These are phyloP conservation scores for Pelmatolapia mariae DNA, from an alignment of 2,113 vertebrate genomes.

Conservation along the genomic window DNA sequence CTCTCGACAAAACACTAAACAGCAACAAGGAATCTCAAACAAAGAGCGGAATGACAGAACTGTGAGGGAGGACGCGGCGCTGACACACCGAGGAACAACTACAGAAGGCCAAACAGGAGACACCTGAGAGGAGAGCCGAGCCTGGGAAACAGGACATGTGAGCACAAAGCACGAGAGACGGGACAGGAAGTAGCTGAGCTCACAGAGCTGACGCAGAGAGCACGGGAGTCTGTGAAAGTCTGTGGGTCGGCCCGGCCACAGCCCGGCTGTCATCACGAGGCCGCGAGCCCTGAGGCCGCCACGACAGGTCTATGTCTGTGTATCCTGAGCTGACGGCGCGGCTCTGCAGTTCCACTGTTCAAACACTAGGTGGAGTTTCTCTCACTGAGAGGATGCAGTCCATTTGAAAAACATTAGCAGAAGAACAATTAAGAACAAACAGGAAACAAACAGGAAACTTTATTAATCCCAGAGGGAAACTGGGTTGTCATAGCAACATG, in stretches of 20 bases:
- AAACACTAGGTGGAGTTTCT: not conserved
- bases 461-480: not conserved
- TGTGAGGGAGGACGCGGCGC: not conserved
- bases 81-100: fast-evolving
- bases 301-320: not conserved
- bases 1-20: not conserved
- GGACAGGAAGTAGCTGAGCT: not conserved
- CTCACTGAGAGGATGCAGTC: fast-evolving
- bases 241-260: too few relatives aligned
- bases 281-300: not conserved
- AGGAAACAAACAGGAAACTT: not conserved
- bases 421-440: not conserved
- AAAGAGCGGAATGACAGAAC: not conserved
- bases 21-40: fast-evolving
- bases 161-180: not conserved
- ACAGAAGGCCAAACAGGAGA: not conserved
- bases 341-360: not conserved
- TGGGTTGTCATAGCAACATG: not conserved
- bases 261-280: not conserved
- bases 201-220: not conserved
- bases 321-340: not conserved
- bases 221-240: not conserved
- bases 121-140: not conserved
- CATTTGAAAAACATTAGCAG: not conserved
- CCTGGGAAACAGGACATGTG: not conserved